Conservation (phyloP, 1,140 invertebrate genomes). For the Drosophila kepulauana region DNA sequence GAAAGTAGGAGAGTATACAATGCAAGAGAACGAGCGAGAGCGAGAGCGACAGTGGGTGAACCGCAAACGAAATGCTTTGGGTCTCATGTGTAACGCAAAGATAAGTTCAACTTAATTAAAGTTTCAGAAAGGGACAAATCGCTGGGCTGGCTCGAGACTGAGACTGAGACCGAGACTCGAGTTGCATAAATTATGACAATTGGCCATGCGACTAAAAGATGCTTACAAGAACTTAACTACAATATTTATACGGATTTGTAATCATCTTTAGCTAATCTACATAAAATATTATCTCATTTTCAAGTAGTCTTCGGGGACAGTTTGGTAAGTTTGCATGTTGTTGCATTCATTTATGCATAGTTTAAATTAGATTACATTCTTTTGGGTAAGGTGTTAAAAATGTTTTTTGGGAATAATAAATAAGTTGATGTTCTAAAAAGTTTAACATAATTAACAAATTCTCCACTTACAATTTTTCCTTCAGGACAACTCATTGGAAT, state of each 20-base stretch:
- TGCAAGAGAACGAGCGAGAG: not conserved
- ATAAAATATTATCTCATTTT: slow-evolving; percentile 22
- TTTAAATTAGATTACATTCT: not conserved
- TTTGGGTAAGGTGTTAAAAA: no score
- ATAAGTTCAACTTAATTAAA: slow-evolving; percentile 82
- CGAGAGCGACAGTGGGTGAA: slow-evolving; percentile 1
- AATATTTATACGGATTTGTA: slow-evolving; percentile 37
- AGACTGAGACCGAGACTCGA: slow-evolving; percentile 22
- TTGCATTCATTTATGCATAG: not conserved
- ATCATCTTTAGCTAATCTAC: slow-evolving; percentile 45
- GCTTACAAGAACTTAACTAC: slow-evolving; percentile 48
- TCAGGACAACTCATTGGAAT: no score
- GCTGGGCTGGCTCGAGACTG: slow-evolving; percentile 42
- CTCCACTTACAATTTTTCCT: no score
- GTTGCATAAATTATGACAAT: slow-evolving; percentile 75
- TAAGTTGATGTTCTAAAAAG: no score
- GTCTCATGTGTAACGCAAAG: slow-evolving; percentile 78
- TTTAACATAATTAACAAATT: no score
- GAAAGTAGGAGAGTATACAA: slow-evolving; percentile 1
- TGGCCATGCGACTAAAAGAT: slow-evolving; percentile 41
- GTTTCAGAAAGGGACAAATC: slow-evolving; percentile 70
- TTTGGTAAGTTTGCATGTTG: not conserved
- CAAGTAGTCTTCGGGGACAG: not conserved
- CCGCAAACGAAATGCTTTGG: slow-evolving; percentile 21
- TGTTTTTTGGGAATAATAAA: no score